phyloP scores from a whole-genome alignment of 2,888 invertebrate species.

The Mesochorus sp. region DNA sequence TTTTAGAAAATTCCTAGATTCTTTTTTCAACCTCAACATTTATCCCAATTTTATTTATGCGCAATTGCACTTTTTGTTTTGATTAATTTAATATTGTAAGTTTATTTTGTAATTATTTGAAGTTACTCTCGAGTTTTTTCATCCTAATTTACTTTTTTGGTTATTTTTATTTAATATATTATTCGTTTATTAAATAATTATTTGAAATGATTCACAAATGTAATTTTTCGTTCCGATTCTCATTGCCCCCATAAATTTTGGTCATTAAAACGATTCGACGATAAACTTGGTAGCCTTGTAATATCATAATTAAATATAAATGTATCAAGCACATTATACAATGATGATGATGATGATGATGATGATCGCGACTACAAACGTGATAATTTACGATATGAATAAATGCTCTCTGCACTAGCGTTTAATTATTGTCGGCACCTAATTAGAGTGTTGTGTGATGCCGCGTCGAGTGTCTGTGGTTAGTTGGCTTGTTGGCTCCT shows the following conservation, averaged over 20 bases:
- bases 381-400: conserved; percentile 61
- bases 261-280: neutral
- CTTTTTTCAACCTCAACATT: no score
- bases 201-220: neutral
- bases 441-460: conserved; percentile 53
- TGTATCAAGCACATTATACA: conserved; percentile 39
- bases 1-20: no score
- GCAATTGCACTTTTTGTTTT: no score
- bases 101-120: no score
- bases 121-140: no score
- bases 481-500: conserved; percentile 7
- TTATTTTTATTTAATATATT: neutral
- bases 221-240: neutral
- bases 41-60: no score
- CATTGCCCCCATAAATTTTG: neutral
- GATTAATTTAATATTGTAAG: no score
- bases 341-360: conserved; percentile 17
- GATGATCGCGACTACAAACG: conserved; percentile 12
- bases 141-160: no score
- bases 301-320: conserved; percentile 49
- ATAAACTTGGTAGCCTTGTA: conserved; percentile 6
- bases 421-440: conserved; percentile 61
- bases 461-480: conserved; percentile 1
- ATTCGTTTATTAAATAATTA: no score
- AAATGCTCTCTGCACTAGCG: conserved; percentile 45